Evolutionary conservation across 2,113 vertebrate genomes (phyloP), one percentile per base, ranked within the genome.

Genomic region (Sylvilagus bachmani): DNA sequence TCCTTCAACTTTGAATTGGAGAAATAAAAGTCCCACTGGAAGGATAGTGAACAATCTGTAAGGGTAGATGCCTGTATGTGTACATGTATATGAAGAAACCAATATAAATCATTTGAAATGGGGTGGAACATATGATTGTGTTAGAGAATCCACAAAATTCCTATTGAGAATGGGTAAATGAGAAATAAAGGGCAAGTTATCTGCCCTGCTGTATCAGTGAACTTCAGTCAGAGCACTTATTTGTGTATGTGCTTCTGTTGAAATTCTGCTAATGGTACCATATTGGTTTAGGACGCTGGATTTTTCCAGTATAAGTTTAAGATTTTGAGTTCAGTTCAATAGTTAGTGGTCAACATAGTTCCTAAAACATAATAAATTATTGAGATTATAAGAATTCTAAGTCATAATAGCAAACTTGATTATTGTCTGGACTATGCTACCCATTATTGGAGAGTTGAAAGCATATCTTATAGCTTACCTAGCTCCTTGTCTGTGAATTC

Each of bases 391-490:
- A 87, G 67, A 90, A 70, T 70, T 44, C 53, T n/a, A 44, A 44
- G 44, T 44, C 44, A 44, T 80, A 77, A 82, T 69, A 66, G n/a
- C 62, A 82, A 55, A 71, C n/a, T 70, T 82, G 36, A 36, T 62
- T 75, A 16, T 71, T 51, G 89, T 90, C 51, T 84, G 67, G 71
- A 55, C 16, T 79, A 8, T 89, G 19, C 24, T 78, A 12, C 78
- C 71, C 87, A 19, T 84, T 93, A 74, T 79, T 84, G 27, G 36
- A 84, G 64, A 22, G 3, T 74, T 94, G n/a, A n/a, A 95, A 90
- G 16, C 61, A 29, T 74, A 58, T 66, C 7, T 78, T 89, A 10
- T 70, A 21, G 71, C 44, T 66, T 82, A 58, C 38, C 33, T 78
- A 22, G 67, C 29, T 77, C 36, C 29, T 73, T 44, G 66, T 70